These are phyloP conservation scores for Bombus fervidus DNA, from an alignment of 1,140 invertebrate species.

Conservation along the genomic window DNA sequence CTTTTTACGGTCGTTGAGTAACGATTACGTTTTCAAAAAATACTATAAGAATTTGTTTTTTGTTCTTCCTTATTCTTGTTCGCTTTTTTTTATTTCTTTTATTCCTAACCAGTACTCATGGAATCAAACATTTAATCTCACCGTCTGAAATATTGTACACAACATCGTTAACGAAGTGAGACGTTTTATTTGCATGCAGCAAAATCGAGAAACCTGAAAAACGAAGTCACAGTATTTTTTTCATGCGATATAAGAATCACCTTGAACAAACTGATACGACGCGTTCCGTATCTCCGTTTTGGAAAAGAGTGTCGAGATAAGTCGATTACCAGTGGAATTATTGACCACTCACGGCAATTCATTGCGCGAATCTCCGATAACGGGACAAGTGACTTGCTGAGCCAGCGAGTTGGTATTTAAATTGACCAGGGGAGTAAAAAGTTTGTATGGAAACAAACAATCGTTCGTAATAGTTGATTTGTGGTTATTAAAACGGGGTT, in stretches of 20 bases:
- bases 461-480: not conserved
- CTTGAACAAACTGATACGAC: not conserved
- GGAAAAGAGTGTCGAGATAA: conserved; percentile 11
- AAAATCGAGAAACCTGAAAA: conserved; percentile 12
- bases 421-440: not conserved
- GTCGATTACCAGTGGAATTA: conserved; percentile 27
- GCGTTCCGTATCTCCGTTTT: not conserved
- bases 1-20: conserved; percentile 6
- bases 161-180: conserved; percentile 2
- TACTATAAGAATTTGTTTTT: not conserved
- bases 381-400: not conserved
- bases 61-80: not conserved
- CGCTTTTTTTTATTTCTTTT: no score
- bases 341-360: conserved; percentile 13
- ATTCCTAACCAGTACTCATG: not conserved
- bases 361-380: not conserved
- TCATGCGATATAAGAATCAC: not conserved
- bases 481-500: not conserved
- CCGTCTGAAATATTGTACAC: conserved; percentile 8
- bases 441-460: not conserved
- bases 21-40: conserved; percentile 7
- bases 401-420: conserved; percentile 6
- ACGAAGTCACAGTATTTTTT: not conserved
- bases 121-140: not conserved
- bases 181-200: conserved; percentile 15